These are phyloP conservation scores for Sebastes taczanowskii DNA, from an alignment of 2,797 vertebrate genomes.

Conservation along the genomic window DNA sequence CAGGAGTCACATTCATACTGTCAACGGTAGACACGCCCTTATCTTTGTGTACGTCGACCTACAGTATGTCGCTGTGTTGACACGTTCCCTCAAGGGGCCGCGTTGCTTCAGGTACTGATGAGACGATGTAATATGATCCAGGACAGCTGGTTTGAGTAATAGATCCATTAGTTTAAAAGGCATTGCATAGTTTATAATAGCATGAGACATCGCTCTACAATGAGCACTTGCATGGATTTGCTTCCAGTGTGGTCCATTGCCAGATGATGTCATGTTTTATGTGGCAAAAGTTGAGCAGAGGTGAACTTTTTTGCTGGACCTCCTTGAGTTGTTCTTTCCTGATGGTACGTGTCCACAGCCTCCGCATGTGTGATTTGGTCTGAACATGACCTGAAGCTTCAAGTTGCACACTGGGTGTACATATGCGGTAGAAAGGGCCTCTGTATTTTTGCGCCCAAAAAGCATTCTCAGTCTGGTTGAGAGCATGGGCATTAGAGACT, in stretches of 20 bases:
- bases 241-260: background rate
- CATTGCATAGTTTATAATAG: background rate
- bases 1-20: slow-evolving; percentile 28
- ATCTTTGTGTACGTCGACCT: slow-evolving; percentile 4
- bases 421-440: no score
- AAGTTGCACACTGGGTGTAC: no score
- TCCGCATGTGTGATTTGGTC: no score
- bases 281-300: background rate
- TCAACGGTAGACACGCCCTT: slow-evolving; percentile 8
- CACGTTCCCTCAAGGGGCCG: background rate
- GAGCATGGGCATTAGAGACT: no score
- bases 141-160: background rate
- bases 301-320: background rate
- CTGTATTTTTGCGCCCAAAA: no score
- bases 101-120: background rate
- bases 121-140: background rate
- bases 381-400: no score
- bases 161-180: background rate
- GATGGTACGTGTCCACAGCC: no score
- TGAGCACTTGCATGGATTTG: background rate
- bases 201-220: background rate
- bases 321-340: background rate
- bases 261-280: background rate
- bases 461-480: no score
- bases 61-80: background rate